These are phyloP conservation scores for Phoeniculus purpureus DNA, from an alignment of 2,797 vertebrate species.

Conservation along the genomic window DNA sequence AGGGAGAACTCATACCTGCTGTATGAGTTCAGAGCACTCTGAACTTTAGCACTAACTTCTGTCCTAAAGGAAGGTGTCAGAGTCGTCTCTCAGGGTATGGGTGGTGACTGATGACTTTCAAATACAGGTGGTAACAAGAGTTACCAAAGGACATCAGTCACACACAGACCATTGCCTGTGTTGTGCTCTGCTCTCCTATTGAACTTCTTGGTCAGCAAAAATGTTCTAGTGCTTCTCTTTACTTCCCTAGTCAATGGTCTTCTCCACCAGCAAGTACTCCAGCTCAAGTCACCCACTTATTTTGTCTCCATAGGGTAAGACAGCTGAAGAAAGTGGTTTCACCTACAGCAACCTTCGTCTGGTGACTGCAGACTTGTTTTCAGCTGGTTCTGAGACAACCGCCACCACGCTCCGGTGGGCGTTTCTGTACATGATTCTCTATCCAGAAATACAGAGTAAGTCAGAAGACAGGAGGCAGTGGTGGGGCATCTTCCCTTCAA, in stretches of 20 bases:
- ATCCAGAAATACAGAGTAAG: slow-evolving; percentile 85
- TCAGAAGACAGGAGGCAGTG: background rate
- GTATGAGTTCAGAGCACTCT: background rate
- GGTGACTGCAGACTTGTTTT: slow-evolving; percentile 77
- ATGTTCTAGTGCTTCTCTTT: background rate
- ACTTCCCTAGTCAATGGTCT: background rate
- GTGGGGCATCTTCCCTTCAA: background rate
- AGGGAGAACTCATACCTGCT: no score
- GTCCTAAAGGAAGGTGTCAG: background rate
- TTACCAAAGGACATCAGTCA: background rate
- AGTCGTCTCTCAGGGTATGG: background rate
- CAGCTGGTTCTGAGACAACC: slow-evolving; percentile 80
- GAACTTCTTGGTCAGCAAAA: background rate
- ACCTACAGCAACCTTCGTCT: slow-evolving; percentile 72
- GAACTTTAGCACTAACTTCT: background rate
- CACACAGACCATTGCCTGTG: background rate
- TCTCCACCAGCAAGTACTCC: background rate
- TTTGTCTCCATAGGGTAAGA: slow-evolving; percentile 49
- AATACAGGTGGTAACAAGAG: background rate
- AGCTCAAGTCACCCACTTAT: background rate
- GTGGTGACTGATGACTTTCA: background rate
- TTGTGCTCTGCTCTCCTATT: background rate
- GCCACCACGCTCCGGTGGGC: slow-evolving; percentile 83
- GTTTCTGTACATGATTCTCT: slow-evolving; percentile 83
- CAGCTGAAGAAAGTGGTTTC: slow-evolving; percentile 81